phyloP scores from a whole-genome alignment of 2,888 invertebrate species.

The Drosophila vallismaia region DNA sequence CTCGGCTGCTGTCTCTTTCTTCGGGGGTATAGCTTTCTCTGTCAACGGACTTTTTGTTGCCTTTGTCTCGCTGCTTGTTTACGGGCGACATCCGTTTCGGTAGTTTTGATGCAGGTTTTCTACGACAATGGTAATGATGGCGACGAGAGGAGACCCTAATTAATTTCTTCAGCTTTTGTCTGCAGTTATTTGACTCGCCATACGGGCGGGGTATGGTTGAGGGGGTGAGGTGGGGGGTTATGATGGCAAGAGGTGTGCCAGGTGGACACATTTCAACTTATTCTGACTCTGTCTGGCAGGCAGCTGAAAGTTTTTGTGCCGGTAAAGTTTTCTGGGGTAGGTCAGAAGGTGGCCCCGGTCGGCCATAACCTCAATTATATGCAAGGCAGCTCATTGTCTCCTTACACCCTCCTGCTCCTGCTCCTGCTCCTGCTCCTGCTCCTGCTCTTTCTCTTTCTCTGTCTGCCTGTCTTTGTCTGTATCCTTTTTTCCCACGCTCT shows the following conservation, averaged over 20 bases:
- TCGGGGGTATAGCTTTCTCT: neutral
- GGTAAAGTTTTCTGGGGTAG: slow-evolving; percentile 22
- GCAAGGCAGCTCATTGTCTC: slow-evolving; percentile 54
- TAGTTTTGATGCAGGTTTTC: slow-evolving; percentile 38
- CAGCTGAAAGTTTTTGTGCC: slow-evolving; percentile 19
- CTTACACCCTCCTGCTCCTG: neutral
- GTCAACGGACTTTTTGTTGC: neutral
- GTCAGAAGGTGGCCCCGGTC: slow-evolving; percentile 26
- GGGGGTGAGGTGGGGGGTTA: neutral
- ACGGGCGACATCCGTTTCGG: slow-evolving; percentile 40
- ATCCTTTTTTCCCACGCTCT: slow-evolving; percentile 1
- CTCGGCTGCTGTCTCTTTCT: neutral
- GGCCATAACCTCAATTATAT: slow-evolving; percentile 67
- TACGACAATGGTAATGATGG: slow-evolving; percentile 30
- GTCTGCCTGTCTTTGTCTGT: neutral
- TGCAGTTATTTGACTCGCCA: slow-evolving; percentile 31
- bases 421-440: neutral
- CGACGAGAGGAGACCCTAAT: slow-evolving; percentile 49
- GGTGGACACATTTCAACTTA: slow-evolving; percentile 51
- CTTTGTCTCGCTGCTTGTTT: slow-evolving; percentile 31
- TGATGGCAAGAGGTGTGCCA: slow-evolving; percentile 14
- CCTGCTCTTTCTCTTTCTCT: neutral
- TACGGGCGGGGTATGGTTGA: slow-evolving; percentile 9
- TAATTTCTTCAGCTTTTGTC: slow-evolving; percentile 62
- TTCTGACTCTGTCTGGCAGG: slow-evolving; percentile 24